Percentiles rank a stretch among this genome's conserved stretches.
Conservation (phyloP, 2,888 invertebrate genomes). For the Netelia fuscicornis region DNA sequence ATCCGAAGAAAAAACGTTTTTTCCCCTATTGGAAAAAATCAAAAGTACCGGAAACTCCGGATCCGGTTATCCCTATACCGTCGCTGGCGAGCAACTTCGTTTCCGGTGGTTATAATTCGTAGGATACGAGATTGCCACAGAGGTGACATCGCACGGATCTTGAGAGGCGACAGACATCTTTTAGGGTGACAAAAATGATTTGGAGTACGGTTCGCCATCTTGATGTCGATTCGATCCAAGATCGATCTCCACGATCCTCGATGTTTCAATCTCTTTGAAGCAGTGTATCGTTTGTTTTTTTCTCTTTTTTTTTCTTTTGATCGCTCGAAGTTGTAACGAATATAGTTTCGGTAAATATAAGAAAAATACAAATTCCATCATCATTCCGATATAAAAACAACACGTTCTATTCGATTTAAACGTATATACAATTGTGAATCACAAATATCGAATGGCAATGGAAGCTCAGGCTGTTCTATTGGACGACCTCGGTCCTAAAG, state of each 20-base stretch:
- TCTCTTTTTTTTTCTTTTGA: not conserved
- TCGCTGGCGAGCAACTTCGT: constrained; percentile 78
- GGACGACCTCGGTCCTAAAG: constrained; percentile 44
- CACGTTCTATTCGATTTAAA: constrained; percentile 25
- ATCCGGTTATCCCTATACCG: constrained; percentile 59
- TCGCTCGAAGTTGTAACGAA: constrained; percentile 11
- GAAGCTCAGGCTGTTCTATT: constrained; percentile 44
- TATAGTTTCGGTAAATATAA: constrained; percentile 23
- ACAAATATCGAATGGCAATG: not conserved
- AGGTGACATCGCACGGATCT: not conserved
- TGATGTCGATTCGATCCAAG: constrained; percentile 6
- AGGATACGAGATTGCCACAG: constrained; percentile 7
- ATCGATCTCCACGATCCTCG: not conserved
- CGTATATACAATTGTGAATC: constrained; percentile 16
- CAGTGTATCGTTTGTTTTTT: not conserved
- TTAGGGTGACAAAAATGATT: not conserved
- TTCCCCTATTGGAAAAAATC: constrained; percentile 67
- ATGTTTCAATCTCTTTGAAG: not conserved
- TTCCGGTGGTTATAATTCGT: constrained; percentile 76
- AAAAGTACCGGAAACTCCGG: constrained; percentile 33
- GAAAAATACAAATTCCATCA: constrained; percentile 2
- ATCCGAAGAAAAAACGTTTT: constrained; percentile 77
- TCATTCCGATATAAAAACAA: constrained; percentile 36
- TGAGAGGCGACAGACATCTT: not conserved
- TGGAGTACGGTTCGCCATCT: not conserved